Percentiles rank a stretch among this genome's conserved stretches.
Evolutionary conservation across 2,113 vertebrate genomes (phyloP).

Genomic region (Diglossa brunneiventris): DNA sequence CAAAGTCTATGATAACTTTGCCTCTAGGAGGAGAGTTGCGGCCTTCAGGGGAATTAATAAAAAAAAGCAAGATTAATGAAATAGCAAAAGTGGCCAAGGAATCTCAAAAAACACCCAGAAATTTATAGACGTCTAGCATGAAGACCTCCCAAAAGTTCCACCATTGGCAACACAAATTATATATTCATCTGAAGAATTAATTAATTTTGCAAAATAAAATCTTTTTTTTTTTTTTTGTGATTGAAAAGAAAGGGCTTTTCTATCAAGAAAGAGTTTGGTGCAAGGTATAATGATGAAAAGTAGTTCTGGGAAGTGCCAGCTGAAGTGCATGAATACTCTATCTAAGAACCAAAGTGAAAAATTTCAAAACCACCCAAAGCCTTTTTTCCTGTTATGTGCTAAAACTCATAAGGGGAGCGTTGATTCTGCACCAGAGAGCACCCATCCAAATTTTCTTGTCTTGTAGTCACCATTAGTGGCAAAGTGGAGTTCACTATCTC

Average conservation of each 20-base stretch:
- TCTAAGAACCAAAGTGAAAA: not conserved
- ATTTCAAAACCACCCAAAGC: not conserved
- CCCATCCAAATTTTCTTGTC: not conserved
- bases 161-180: not conserved
- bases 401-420: not conserved
- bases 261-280: not conserved
- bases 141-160: not conserved
- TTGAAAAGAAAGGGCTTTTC: not conserved
- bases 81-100: not conserved
- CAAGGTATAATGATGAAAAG: not conserved
- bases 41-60: not conserved
- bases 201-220: not conserved
- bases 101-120: not conserved
- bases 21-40: not conserved
- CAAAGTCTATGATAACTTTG: not conserved
- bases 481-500: not conserved
- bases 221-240: not conserved
- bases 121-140: not conserved
- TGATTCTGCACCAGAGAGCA: not conserved
- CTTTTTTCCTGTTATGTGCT: not conserved
- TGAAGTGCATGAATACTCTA: not conserved
- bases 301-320: not conserved
- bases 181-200: not conserved
- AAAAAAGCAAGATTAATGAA: not conserved
- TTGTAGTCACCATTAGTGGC: not conserved